Percentiles rank a stretch among this genome's conserved stretches.
These are phyloP conservation scores for Adoxophyes honmai DNA, from an alignment of 1,140 invertebrate species.

Conservation along the genomic window DNA sequence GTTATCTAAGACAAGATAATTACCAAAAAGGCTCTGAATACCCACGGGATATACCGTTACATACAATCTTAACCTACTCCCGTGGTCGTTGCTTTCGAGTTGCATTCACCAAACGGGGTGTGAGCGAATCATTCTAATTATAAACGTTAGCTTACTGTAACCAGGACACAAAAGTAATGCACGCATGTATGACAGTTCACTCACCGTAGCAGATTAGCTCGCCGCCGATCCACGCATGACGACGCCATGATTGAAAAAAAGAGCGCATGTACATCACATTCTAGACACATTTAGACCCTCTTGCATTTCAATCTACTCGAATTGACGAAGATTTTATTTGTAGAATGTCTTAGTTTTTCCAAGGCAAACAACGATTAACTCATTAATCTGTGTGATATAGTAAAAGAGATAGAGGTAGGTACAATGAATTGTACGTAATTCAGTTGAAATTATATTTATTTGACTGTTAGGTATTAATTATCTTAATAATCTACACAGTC, in stretches of 20 bases:
- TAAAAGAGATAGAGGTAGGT: too few species aligned
- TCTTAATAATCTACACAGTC: too few species aligned
- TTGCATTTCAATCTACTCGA: not conserved
- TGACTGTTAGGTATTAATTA: too few species aligned
- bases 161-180: not conserved
- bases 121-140: constrained; percentile 1
- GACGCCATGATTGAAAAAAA: not conserved
- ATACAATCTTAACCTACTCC: too few species aligned
- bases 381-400: too few species aligned
- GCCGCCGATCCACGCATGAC: constrained; percentile 4
- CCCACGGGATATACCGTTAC: too few species aligned
- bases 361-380: not conserved
- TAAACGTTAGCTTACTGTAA: constrained; percentile 5
- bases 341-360: not conserved
- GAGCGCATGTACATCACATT: not conserved
- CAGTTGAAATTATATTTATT: too few species aligned
- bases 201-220: constrained; percentile 11
- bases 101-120: constrained; percentile 3
- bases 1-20: too few species aligned
- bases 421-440: too few species aligned
- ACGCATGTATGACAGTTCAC: constrained; percentile 11
- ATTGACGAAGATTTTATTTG: not conserved
- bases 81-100: not conserved
- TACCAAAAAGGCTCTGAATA: too few species aligned
- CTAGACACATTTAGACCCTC: not conserved